Base-by-base conservation (phyloP, 1,140 invertebrate species). In the Zaprionus capensis region DNA sequence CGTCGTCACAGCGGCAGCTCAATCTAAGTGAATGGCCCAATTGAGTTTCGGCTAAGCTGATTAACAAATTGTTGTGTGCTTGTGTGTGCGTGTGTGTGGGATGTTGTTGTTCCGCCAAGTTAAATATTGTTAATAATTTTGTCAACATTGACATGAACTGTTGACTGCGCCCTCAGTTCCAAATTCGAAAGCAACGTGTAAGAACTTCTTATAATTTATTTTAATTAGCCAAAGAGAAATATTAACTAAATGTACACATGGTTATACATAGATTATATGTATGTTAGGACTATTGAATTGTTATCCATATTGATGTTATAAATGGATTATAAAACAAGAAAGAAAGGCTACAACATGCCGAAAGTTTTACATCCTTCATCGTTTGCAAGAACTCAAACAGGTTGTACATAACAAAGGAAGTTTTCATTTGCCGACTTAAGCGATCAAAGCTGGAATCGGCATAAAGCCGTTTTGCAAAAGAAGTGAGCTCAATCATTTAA, bases 1-100 rank as follows among this genome's bases (percentile, higher is more conserved):
- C 41, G n/a, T 46, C n/a, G 41, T 9, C 41, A 20, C 41, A 46
- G 41, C 41, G 41, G 41, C 41, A 17, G n/a, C 6, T 46, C 41
- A n/a, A 46, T n/a, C n/a, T 17, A 46, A 46, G 41, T 46, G 41
- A 46, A 46, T 46, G n/a, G 41, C 41, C 41, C 41, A 46, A 46
- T 46, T 46, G 41, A 46, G 41, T 46, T 46, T 17, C 6, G 41
- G 41, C 41, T 46, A 17, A 46, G n/a, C 41, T 46, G 41, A 46
- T 46, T 46, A 46, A 46, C 41, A 46, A 46, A 46, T 46, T 46
- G 41, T 17, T 46, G 6, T 46, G n/a, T 44, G 41, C 17, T 2
- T 46, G 41, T 17, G 41, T 7, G n/a, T 9, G 38, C n/a, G 14
- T 41, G 38, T 41, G 14, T 41, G 38, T 6, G 15, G 14, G 1